A percentile compares a stretch with the other conserved stretches of the same genome.
phyloP scores from a whole-genome alignment of 2,888 invertebrate species.

The Listrodromus nycthemerus region DNA sequence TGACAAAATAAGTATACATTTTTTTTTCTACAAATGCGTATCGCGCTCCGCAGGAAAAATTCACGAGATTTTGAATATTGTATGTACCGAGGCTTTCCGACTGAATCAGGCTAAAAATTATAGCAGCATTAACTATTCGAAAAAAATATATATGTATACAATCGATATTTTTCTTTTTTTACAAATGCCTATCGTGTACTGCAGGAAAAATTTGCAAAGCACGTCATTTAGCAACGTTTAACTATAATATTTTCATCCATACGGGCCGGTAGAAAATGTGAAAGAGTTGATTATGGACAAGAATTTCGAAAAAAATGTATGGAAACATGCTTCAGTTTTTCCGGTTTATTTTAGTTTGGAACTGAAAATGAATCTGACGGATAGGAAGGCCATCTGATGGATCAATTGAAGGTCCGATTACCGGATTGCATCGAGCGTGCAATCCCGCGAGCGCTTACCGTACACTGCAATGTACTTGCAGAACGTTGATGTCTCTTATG shows the following conservation, averaged over 20 bases:
- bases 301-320: neutral
- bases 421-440: conserved; percentile 29
- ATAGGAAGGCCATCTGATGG: neutral
- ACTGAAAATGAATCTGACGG: neutral
- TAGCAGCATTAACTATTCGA: no score
- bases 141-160: no score
- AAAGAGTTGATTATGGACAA: neutral
- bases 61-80: no score
- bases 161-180: no score
- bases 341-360: neutral
- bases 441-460: conserved; percentile 14
- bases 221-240: neutral
- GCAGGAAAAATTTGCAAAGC: no score
- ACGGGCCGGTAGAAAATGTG: neutral
- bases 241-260: neutral
- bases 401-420: conserved; percentile 25
- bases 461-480: neutral
- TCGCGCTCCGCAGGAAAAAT: neutral
- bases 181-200: no score
- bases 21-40: neutral
- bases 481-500: conserved; percentile 29
- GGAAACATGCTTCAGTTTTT: neutral
- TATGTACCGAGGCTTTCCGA: no score
- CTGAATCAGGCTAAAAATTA: no score
- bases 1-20: no score